Conservation (phyloP, 92 coral and sea anemone genomes). For the Parazoanthus swiftii region DNA sequence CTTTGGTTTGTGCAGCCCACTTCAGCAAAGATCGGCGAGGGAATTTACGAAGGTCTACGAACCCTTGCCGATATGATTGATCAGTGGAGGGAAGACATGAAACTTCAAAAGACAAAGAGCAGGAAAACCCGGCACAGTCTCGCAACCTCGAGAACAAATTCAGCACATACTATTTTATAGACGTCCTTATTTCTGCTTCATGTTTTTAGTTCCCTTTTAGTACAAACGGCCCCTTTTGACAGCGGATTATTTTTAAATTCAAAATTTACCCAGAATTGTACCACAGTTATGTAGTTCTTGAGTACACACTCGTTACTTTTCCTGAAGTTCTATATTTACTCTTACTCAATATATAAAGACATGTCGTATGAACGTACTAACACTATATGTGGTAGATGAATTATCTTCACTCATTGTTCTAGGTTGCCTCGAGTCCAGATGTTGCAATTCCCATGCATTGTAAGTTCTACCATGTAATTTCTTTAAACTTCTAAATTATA, state of each 20-base stretch:
- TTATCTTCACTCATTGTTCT: neutral
- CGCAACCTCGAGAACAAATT: constrained; percentile 74
- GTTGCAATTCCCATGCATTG: constrained; percentile 7
- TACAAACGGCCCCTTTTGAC: neutral
- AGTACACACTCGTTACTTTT: neutral
- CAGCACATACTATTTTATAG: constrained; percentile 71
- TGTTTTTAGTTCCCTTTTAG: neutral
- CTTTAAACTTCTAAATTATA: neutral
- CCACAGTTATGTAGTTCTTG: neutral
- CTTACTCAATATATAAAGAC: neutral
- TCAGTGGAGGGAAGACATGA: constrained; percentile 83
- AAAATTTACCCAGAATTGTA: neutral
- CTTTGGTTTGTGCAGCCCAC: constrained; percentile 94
- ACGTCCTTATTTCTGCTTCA: too few species aligned
- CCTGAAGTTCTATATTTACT: neutral
- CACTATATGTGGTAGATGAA: neutral
- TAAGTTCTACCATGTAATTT: neutral
- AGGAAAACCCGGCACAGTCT: constrained; percentile 56
- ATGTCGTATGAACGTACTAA: too few species aligned
- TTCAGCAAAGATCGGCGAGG: constrained; percentile 91
- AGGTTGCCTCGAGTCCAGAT: neutral
- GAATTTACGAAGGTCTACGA: constrained; percentile 82
- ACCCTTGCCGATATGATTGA: constrained; percentile 90
- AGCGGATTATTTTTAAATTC: constrained; percentile 2
- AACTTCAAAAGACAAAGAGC: constrained; percentile 59